These are phyloP conservation scores for Okapia johnstoni DNA, from an alignment of 2,113 vertebrate species.

Conservation along the genomic window DNA sequence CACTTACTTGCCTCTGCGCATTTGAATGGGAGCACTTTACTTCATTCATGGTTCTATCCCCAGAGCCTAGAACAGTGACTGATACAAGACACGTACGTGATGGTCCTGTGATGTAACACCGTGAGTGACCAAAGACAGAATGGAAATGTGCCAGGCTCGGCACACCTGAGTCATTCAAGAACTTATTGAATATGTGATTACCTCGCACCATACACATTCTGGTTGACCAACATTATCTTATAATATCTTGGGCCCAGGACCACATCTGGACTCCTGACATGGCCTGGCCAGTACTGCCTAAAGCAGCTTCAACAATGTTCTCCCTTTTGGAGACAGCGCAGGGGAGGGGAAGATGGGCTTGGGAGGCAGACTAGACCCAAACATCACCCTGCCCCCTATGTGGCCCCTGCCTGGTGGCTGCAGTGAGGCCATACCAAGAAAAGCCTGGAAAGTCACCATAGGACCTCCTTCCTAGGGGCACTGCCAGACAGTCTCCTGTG, in stretches of 20 bases:
- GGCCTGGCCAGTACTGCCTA: background rate
- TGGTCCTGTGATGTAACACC: background rate
- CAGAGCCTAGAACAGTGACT: background rate
- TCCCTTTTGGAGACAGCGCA: background rate
- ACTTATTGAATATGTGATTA: background rate
- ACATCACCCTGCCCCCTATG: background rate
- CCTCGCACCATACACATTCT: background rate
- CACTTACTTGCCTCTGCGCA: background rate
- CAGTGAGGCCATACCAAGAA: background rate
- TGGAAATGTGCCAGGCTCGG: background rate
- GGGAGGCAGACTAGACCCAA: background rate
- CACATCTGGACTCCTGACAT: background rate
- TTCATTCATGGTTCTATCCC: background rate
- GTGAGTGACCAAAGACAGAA: background rate
- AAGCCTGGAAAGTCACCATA: background rate
- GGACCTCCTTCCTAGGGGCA: background rate
- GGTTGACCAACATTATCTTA: background rate
- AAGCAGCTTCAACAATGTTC: background rate
- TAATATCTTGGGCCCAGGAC: background rate
- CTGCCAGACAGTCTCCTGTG: background rate
- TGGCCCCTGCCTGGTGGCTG: background rate
- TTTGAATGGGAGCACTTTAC: background rate
- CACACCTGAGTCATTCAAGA: background rate
- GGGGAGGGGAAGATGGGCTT: background rate
- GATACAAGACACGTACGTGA: background rate